phyloP scores from a whole-genome alignment of 2,797 vertebrate genomes.

The Channallabes apus region DNA sequence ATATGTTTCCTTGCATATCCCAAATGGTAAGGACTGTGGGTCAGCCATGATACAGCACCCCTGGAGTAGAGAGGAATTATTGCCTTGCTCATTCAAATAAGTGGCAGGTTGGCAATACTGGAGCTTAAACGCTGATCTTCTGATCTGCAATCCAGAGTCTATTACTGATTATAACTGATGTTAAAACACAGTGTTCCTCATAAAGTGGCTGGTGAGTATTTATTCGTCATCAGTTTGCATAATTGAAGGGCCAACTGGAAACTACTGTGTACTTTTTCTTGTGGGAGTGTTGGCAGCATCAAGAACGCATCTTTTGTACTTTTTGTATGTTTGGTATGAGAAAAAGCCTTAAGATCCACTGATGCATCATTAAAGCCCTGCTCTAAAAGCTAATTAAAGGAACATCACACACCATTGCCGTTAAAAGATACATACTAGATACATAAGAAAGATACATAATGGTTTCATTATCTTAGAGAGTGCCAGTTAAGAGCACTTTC shows the following conservation, averaged over 20 bases:
- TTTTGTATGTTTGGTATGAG: background rate
- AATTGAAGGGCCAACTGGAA: background rate
- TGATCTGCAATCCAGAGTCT: no score
- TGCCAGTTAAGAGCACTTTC: background rate
- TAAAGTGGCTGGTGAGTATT: background rate
- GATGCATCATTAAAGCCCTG: background rate
- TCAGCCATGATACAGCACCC: no score
- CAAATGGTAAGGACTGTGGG: no score
- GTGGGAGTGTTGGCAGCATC: background rate
- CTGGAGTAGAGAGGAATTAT: no score
- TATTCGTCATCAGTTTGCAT: background rate
- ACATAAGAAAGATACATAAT: background rate
- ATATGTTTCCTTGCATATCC: no score
- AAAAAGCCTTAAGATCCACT: background rate
- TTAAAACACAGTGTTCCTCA: background rate
- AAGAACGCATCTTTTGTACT: background rate
- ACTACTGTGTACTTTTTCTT: background rate
- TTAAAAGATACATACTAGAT: no score
- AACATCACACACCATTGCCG: background rate
- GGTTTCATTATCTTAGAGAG: background rate
- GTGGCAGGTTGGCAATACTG: no score
- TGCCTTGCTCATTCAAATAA: no score
- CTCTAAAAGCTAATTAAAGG: background rate
- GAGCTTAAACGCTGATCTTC: no score
- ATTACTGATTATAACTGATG: no score